phyloP scores from a whole-genome alignment of 2,113 vertebrate genomes.

The Rhegmatorhina hoffmannsi region DNA sequence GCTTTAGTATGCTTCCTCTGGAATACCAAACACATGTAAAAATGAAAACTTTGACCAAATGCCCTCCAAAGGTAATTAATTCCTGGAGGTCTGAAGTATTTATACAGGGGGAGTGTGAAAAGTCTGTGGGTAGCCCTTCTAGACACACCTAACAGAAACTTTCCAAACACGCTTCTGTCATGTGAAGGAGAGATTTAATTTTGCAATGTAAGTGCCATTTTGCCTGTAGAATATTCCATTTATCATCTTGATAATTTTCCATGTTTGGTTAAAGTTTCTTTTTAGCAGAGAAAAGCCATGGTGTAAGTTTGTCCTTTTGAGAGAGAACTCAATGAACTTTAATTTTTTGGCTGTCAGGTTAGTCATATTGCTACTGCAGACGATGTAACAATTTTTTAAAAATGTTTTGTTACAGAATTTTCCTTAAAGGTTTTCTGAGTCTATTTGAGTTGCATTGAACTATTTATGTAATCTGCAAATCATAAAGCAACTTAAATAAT shows the following conservation, averaged over 20 bases:
- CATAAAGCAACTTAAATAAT: neutral
- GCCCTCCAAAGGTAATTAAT: neutral
- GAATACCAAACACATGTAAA: neutral
- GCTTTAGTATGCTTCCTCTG: conserved; percentile 7
- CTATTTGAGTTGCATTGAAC: neutral
- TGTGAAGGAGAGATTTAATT: neutral
- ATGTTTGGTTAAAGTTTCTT: neutral
- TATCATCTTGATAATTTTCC: neutral
- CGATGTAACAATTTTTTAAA: neutral
- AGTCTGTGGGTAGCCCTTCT: neutral
- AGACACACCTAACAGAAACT: neutral
- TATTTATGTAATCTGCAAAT: neutral
- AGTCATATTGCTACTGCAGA: neutral
- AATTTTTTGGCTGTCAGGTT: neutral
- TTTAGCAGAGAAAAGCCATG: neutral
- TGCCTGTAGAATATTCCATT: neutral
- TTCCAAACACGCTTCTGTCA: neutral
- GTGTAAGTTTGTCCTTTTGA: neutral
- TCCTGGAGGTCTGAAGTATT: neutral
- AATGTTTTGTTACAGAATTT: neutral
- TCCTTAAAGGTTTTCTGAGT: neutral
- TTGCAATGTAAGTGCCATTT: neutral
- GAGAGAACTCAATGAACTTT: neutral
- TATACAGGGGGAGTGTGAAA: neutral
- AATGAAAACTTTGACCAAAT: neutral